These are phyloP conservation scores for Thunnus albacares DNA, from an alignment of 2,797 vertebrate genomes.

Conservation along the genomic window DNA sequence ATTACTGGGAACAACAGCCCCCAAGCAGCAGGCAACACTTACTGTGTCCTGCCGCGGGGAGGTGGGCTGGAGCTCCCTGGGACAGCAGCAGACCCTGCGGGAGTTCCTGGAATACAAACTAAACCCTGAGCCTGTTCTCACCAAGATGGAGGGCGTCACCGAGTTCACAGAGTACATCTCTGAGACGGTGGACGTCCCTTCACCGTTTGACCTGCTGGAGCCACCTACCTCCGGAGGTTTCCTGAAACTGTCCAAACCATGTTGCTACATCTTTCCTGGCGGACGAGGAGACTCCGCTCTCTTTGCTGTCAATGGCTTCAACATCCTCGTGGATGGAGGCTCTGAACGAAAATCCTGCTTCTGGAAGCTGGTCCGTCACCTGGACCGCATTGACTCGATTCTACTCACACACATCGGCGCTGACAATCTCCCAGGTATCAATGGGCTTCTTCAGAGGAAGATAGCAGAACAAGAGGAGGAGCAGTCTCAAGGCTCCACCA, in stretches of 20 bases:
- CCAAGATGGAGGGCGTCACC: constrained; percentile 96
- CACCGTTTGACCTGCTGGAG: constrained; percentile 97
- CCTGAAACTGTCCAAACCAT: constrained; percentile 97
- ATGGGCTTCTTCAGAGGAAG: constrained; percentile 97
- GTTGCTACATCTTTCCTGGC: constrained; percentile 98
- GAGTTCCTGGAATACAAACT: constrained; percentile 92
- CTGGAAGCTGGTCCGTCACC: constrained; percentile 98
- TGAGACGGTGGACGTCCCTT: constrained; percentile 97
- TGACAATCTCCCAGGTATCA: constrained; percentile 98
- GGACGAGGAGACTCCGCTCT: constrained; percentile 98
- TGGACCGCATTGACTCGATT: constrained; percentile 97
- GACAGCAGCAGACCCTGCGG: constrained; percentile 84
- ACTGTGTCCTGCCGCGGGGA: constrained; percentile 94
- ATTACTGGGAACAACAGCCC: constrained; percentile 89
- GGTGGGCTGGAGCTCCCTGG: constrained; percentile 93
- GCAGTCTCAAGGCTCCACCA: constrained; percentile 92
- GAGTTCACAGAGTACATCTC: constrained; percentile 98
- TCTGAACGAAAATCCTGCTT: constrained; percentile 98
- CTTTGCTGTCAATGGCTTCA: constrained; percentile 98
- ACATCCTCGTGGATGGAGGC: constrained; percentile 97
- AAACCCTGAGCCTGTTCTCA: constrained; percentile 91
- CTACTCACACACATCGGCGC: constrained; percentile 98
- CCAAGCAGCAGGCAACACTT: constrained; percentile 91
- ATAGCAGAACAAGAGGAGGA: constrained; percentile 97
- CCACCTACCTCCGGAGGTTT: constrained; percentile 98